Evolutionary conservation across 2,113 vertebrate genomes (phyloP), one percentile per base, ranked within the genome.

Genomic region (Lophotis ruficrista): DNA sequence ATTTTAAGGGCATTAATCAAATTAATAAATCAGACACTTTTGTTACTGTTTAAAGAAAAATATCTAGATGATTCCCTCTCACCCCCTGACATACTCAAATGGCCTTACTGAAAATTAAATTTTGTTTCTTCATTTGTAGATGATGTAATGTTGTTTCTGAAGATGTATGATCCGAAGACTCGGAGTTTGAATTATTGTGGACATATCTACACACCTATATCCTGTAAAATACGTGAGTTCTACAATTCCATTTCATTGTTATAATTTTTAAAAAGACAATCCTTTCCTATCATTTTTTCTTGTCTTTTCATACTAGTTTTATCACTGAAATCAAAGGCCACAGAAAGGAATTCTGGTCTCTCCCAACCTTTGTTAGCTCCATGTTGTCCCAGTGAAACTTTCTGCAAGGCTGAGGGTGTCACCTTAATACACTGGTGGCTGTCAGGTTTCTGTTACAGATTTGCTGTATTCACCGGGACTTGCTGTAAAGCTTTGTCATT

Each of bases 151-250:
- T 98, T 99, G 94, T 99, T 99, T 98, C 97, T 99, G 98, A 99
- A 99, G 98, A 99, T 99, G 99, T 99, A 99, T 85, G 99, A 99
- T 97, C 99, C 99, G 69, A 99, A 99, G 98, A 99, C 99, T 96
- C 98, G 99, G 98, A 99, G 99, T 98, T 98, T 99, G 99, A 99
- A 99, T 99, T 99, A 99, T 98, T 99, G 99, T 98, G 99, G 99
- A 98, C 99, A 99, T 98, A 99, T 99, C 99, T 99, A 99, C 97
- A 99, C 99, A 68, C 99, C 99, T 97, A 99, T 99, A 99, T 99
- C 99, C 98, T 99, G 99, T 98, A 99, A 99, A 99, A 99, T 99
- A 99, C 99, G 99, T 99, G 98, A 99, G 99, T 99, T 45, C 30
- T 6, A 1, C 18, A 41, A 22, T 41, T 35, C 5, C 10, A 0